A percentile compares a stretch with the other conserved stretches of the same genome.
These are phyloP conservation scores for Choloepus didactylus DNA, from an alignment of 2,797 vertebrate genomes.

Conservation along the genomic window DNA sequence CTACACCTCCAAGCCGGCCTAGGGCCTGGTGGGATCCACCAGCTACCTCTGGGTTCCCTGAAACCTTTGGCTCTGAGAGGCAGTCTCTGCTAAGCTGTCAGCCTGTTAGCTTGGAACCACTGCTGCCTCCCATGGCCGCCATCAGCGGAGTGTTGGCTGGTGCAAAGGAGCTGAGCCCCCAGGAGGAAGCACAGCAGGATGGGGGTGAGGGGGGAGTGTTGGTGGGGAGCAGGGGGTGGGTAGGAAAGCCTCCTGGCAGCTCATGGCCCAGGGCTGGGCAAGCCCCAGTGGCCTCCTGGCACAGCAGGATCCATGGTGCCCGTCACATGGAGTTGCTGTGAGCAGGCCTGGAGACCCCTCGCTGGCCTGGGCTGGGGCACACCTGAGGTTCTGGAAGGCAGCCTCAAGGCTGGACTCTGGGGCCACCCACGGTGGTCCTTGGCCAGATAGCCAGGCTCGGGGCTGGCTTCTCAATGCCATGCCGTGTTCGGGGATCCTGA, in stretches of 20 bases:
- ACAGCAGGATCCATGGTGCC: neutral
- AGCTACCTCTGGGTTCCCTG: neutral
- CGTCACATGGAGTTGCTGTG: neutral
- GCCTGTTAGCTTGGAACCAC: neutral
- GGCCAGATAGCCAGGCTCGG: neutral
- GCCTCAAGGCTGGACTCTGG: neutral
- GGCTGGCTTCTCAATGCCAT: neutral
- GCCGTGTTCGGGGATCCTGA: neutral
- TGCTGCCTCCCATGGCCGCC: neutral
- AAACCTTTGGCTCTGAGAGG: neutral
- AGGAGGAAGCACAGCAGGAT: neutral
- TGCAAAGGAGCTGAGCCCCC: neutral
- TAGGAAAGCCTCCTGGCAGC: neutral
- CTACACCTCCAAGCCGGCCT: neutral
- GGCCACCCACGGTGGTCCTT: neutral
- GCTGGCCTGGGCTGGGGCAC: neutral
- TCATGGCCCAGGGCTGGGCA: rapidly evolving
- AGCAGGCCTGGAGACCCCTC: neutral
- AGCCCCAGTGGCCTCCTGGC: neutral
- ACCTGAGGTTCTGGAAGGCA: neutral
- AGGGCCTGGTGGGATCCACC: neutral
- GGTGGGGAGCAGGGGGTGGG: neutral
- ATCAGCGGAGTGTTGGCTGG: neutral
- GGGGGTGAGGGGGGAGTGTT: neutral
- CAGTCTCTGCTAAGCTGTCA: neutral